phyloP scores from a whole-genome alignment of 1,140 invertebrate species.

The Drosophila tsacasi region DNA sequence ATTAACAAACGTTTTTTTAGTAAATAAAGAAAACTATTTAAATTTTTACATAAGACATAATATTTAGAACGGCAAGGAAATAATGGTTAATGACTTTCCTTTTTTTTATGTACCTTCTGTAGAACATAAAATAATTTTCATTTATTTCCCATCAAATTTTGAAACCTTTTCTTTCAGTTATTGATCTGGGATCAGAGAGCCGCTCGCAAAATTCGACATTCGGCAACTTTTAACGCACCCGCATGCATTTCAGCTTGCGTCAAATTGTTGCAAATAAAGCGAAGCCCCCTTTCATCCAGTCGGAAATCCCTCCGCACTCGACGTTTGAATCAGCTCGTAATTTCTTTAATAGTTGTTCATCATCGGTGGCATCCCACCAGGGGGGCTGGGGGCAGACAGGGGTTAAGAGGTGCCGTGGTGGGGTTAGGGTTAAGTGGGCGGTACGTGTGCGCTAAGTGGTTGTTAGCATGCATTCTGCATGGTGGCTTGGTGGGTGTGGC shows the following conservation, averaged over 20 bases:
- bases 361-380: constrained; percentile 33
- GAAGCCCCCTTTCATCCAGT: constrained; percentile 7
- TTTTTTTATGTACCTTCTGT: too few species aligned
- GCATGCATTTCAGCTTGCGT: constrained; percentile 74
- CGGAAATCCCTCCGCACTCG: constrained; percentile 5
- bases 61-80: background rate
- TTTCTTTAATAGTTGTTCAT: constrained; percentile 80
- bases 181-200: constrained; percentile 30
- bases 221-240: constrained; percentile 78
- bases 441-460: constrained; percentile 67
- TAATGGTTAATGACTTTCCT: background rate
- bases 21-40: too few species aligned
- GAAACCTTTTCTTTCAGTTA: background rate
- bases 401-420: background rate
- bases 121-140: too few species aligned
- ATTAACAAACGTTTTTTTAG: too few species aligned
- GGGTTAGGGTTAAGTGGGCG: constrained; percentile 16
- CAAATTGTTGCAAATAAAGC: constrained; percentile 81
- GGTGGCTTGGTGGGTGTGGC: constrained; percentile 51
- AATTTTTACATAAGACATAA: too few species aligned
- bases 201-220: constrained; percentile 55
- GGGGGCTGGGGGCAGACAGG: constrained; percentile 5
- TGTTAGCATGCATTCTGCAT: constrained; percentile 75
- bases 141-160: too few species aligned
- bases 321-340: constrained; percentile 67